Base-by-base conservation (phyloP, 2,888 invertebrate species). In the Acanthococcus lagerstroemiae region DNA sequence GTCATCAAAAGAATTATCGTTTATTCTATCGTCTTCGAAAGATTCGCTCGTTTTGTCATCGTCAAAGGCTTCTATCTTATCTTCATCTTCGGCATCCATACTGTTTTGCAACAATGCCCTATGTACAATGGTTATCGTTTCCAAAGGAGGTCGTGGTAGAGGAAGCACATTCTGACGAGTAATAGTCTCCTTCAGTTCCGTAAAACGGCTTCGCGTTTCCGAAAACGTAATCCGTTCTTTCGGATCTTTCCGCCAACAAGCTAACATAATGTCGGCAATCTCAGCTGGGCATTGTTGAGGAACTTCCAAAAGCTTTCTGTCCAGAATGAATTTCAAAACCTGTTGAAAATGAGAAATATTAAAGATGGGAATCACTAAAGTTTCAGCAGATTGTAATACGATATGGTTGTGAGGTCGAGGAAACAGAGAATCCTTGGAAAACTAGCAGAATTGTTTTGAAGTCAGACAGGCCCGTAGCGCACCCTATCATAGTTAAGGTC, bases 191-290 rank as follows among this genome's bases (percentile, higher is more conserved):
- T 55, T 55, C 27, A 65, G 6, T 45, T 24, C 25, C 5, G 55
- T 45, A 21, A 87, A 76, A 71, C 82, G 83, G 30, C 81, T 81
- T 74, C 83, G 81, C 70, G 90, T 85, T 69, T 85, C 84, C 24
- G 82, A 77, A 73, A 92, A 91, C 19, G 80, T 82, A 54, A 86
- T 81, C 58, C 92, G 80, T 71, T 90, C 87, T 63, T 83, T 81
- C 0, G 91, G 87, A 72, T 91, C 90, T 0, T 84, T 82, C 73
- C 86, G 84, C 90, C 90, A 90, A 72, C 90, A 90, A 15, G 83
- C 82, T 7, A 82, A 81, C 89, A 90, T 90, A 69, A 90, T 76
- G 67, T 86, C 84, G 71, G 84, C 84, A 5, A 89, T 83, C 61
- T 84, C 79, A 0, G 82, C 77, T 0, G 89, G 88, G 72, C 87